These are phyloP conservation scores for Scophthalmus maximus DNA, from an alignment of 2,113 vertebrate species.

Conservation along the genomic window DNA sequence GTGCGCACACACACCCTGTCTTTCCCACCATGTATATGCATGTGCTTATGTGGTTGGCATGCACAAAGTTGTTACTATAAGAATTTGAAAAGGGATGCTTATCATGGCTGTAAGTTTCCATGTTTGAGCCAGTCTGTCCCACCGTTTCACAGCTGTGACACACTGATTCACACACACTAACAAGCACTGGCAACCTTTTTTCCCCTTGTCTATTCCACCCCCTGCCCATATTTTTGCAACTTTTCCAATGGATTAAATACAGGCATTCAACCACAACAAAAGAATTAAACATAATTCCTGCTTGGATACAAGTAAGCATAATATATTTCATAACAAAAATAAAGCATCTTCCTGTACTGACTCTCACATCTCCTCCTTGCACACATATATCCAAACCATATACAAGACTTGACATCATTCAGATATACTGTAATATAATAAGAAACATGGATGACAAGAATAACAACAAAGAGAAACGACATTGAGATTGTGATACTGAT, in stretches of 20 bases:
- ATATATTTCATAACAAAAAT: slow-evolving; percentile 95
- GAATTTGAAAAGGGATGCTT: background rate
- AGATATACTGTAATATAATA: slow-evolving; percentile 86
- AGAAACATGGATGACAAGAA: slow-evolving; percentile 81
- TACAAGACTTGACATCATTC: slow-evolving; percentile 83
- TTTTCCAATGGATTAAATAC: slow-evolving; percentile 89
- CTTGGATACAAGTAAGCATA: slow-evolving; percentile 91
- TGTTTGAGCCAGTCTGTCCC: slow-evolving; percentile 9
- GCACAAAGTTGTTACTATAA: slow-evolving; percentile 11
- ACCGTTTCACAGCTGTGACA: slow-evolving; percentile 9
- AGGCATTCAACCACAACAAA: slow-evolving; percentile 89
- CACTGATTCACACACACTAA: slow-evolving; percentile 4
- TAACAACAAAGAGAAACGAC: slow-evolving; percentile 77
- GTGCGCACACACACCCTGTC: slow-evolving; percentile 6
- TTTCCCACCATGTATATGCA: background rate
- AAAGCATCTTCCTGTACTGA: slow-evolving; percentile 90
- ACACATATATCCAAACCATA: slow-evolving; percentile 85
- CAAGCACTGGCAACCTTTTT: background rate
- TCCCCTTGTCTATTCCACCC: background rate
- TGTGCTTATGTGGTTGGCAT: slow-evolving; percentile 10
- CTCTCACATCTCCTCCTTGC: slow-evolving; percentile 71
- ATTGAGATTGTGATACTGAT: slow-evolving; percentile 78
- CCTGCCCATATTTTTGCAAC: slow-evolving; percentile 19
- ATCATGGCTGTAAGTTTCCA: slow-evolving; percentile 7
- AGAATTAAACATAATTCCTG: slow-evolving; percentile 86